These are phyloP conservation scores for Bombus affinis DNA, from an alignment of 1,140 invertebrate genomes.

Conservation along the genomic window DNA sequence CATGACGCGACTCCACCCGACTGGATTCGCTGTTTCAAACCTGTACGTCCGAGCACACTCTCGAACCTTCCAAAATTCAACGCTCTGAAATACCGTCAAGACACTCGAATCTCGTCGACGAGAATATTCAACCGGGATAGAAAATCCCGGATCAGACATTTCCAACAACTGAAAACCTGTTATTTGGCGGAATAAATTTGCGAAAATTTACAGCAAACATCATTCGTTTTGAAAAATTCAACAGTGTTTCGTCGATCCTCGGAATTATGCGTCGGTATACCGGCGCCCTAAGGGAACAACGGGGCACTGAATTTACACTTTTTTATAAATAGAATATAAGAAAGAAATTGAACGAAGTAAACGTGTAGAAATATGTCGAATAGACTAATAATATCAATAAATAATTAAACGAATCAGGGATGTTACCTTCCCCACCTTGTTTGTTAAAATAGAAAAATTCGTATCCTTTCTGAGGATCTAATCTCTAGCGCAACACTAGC, in stretches of 20 bases:
- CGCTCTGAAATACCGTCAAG: background rate
- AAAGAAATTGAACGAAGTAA: no score
- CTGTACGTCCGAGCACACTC: background rate
- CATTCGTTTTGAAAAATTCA: background rate
- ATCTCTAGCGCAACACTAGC: background rate
- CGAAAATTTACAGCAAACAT: background rate
- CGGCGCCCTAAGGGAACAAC: background rate
- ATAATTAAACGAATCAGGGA: no score
- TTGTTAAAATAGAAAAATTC: no score
- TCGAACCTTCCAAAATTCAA: background rate
- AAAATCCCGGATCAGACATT: background rate
- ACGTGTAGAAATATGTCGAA: fast-evolving
- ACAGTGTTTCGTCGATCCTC: background rate
- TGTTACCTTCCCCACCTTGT: no score
- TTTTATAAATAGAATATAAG: background rate
- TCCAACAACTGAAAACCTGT: background rate
- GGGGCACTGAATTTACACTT: background rate
- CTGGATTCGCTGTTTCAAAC: background rate
- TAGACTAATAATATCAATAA: no score
- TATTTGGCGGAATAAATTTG: background rate
- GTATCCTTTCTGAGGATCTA: background rate
- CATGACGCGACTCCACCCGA: background rate
- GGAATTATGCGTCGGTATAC: background rate
- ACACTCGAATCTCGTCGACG: conserved; percentile 8
- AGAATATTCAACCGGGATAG: background rate